Base-by-base conservation (phyloP, 1,140 invertebrate genomes). In the Drosophila neocordata region DNA sequence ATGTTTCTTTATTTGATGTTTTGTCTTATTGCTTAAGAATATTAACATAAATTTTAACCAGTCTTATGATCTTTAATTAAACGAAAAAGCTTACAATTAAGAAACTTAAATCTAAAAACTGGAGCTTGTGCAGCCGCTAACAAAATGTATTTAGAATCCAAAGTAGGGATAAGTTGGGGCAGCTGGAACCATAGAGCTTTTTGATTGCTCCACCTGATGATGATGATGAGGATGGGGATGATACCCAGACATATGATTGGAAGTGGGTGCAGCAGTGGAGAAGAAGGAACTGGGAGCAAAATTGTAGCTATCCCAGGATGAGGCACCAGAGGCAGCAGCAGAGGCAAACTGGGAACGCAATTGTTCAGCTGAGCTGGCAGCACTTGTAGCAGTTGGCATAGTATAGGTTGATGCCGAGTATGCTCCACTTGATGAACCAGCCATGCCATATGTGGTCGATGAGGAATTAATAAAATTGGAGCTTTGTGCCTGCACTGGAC, bases 301-400 rank as follows among this genome's bases (percentile, higher is more conserved):
- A 73, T 91, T 91, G 66, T 91, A 91, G 60, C 78, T 76, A 22
- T 91, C 90, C 90, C 90, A 91, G 5, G 87, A 75, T 9, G 84
- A 62, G 0, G 79, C 79, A 5, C 83, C 82, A 0, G 85, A 88
- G 11, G 82, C 89, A 6, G 89, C 89, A 6, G 89, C 89, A 0
- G 79, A 73, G 9, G 89, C 89, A 38, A 91, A 91, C 63, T 91
- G 89, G 0, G 89, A 88, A n/a, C 89, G 79, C 4, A 91, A 68
- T 58, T 91, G 89, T 48, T 91, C 89, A n/a, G 89, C 89, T 0
- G 89, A 88, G 12, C 75, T 75, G 52, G 77, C 76, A 2, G 84
- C 56, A 7, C 69, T 35, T 38, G 15, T 15, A 8, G 68, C 27
- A 35, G 18, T 31, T 31, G 83, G 69, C 87, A 90, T 84, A 20